phyloP scores from a whole-genome alignment of 2,113 vertebrate genomes.

The Tautogolabrus adspersus region DNA sequence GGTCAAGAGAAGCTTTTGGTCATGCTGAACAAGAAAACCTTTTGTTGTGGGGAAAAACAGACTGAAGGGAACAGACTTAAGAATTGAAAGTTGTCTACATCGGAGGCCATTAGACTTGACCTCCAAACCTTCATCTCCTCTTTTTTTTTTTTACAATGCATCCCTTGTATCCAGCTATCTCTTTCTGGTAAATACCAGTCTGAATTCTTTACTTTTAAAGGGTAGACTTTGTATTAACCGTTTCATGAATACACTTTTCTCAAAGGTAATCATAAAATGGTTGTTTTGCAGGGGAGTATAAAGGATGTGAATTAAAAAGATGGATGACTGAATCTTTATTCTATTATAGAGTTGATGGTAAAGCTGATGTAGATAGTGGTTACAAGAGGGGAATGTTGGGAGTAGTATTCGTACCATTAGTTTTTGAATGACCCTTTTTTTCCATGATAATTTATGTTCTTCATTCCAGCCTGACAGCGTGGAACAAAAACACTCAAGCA shows the following conservation, averaged over 20 bases:
- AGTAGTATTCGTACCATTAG: no score
- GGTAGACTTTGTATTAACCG: no score
- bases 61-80: background rate
- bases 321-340: no score
- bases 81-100: background rate
- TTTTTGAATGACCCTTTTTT: no score
- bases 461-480: background rate
- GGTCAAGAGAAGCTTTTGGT: constrained; percentile 27
- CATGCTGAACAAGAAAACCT: constrained; percentile 5
- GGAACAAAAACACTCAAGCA: background rate
- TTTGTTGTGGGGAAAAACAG: background rate
- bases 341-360: no score
- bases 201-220: no score
- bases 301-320: no score
- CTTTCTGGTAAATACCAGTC: background rate
- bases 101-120: background rate
- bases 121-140: background rate
- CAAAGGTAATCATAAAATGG: background rate
- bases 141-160: background rate
- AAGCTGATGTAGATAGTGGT: no score
- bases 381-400: no score
- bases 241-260: background rate
- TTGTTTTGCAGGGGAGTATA: background rate
- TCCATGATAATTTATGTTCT: background rate
- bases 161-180: no score